Evolutionary conservation across 2,113 vertebrate species (phyloP), one percentile per base, ranked within the genome.

Genomic region (Falcunculus frontatus): DNA sequence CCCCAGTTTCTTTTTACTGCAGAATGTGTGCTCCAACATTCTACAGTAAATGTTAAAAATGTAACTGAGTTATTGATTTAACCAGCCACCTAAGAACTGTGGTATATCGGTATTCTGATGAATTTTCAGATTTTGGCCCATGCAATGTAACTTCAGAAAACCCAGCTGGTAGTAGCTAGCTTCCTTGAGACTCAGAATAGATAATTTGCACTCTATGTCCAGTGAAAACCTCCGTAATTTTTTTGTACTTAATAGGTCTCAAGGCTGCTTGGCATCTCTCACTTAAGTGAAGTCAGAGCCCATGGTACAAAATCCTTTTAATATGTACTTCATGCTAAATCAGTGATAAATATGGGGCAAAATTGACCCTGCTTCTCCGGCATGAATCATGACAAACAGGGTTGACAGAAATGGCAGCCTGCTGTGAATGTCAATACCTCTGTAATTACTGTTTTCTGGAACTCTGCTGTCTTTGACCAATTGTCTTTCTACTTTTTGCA

Each of bases 281-380:
- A 53, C 62, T 92, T 94, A 96, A 89, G 50, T 89, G 91, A 97
- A 97, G 84, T 21, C 76, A 93, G 44, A 93, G 50, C 87, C 75
- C 41, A 90, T 62, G 87, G 84, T 93, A 92, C 84, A 68, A 92
- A 96, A 88, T 80, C 46, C 64, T 90, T 87, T 80, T 79, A 57
- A 52, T 77, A 55, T 27, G 13, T 77, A 67, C 83, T 95, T 97
- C 74, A 95, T 95, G 84, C 79, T 95, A 94, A 93, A 96, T 95
- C 74, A 91, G 69, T 93, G 89, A 85, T 93, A 97, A 97, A 93
- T 46, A 81, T 4, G 44, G 86, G 64, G 46, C 82, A 93, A 95
- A 97, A 95, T 53, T 93, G 89, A 95, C 86, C 94, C 82, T 1
- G 4, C 62, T 57, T 97, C 94, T 96, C 77, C 91, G 91, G 95